Evolutionary conservation across 2,888 invertebrate genomes (phyloP).

Genomic region (Phaonia tiefii): DNA sequence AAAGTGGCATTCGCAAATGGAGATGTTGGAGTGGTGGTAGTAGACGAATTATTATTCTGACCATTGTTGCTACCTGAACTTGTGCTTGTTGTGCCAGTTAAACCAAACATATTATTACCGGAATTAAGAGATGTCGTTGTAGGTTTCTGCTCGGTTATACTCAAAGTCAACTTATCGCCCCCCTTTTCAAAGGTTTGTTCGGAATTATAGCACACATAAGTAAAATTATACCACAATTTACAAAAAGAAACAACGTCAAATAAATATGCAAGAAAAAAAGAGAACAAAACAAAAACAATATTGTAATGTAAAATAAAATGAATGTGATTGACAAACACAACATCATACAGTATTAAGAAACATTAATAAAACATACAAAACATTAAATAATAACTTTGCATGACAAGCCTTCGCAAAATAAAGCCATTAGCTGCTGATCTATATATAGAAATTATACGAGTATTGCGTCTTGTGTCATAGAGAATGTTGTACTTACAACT

Average conservation of each 20-base stretch:
- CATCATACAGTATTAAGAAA: conserved; percentile 54
- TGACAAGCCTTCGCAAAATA: conserved; percentile 34
- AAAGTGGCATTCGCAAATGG: conserved; percentile 73
- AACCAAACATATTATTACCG: conserved; percentile 69
- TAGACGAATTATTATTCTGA: conserved; percentile 49
- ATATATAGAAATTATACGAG: conserved; percentile 47
- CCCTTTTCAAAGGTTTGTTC: conserved; percentile 81
- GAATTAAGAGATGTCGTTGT: conserved; percentile 72
- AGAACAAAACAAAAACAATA: conserved; percentile 65
- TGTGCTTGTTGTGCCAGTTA: conserved; percentile 69
- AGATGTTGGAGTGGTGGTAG: conserved; percentile 65
- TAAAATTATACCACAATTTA: conserved; percentile 68
- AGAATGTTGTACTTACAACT: conserved; percentile 83
- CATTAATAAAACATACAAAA: not conserved
- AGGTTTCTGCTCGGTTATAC: conserved; percentile 83
- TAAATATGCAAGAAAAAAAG: conserved; percentile 56
- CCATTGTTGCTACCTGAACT: conserved; percentile 51
- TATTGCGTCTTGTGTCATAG: not conserved
- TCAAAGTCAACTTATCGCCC: conserved; percentile 86
- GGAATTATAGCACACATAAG: conserved; percentile 48
- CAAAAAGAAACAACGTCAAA: conserved; percentile 57
- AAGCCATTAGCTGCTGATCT: conserved; percentile 49
- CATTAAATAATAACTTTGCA: conserved; percentile 14
- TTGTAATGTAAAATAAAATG: conserved; percentile 59
- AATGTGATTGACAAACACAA: conserved; percentile 59